Evolutionary conservation across 2,888 invertebrate genomes (phyloP).

Genomic region (Asteroscopus sphinx): DNA sequence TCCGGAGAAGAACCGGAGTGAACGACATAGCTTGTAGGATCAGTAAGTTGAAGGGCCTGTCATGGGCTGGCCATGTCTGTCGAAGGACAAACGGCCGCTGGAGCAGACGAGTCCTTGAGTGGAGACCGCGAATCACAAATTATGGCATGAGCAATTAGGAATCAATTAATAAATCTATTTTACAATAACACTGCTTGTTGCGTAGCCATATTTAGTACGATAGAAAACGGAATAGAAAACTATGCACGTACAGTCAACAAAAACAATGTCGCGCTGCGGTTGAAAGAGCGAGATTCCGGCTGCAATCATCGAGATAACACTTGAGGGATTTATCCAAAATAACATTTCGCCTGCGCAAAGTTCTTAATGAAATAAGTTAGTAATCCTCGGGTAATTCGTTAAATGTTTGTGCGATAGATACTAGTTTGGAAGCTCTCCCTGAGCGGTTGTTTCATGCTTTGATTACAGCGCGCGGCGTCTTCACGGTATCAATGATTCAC

Average conservation of each 20-base stretch:
- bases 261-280: slow-evolving; percentile 58
- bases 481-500: slow-evolving; percentile 60
- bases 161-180: too few species aligned
- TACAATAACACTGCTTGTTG: too few species aligned
- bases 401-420: slow-evolving; percentile 79
- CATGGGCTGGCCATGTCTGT: too few species aligned
- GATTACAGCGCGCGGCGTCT: slow-evolving; percentile 55
- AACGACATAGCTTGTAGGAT: too few species aligned
- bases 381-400: slow-evolving; percentile 83
- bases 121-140: too few species aligned
- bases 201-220: too few species aligned
- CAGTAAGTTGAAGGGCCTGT: too few species aligned
- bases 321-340: slow-evolving; percentile 80
- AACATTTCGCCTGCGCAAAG: slow-evolving; percentile 78
- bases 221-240: slow-evolving; percentile 14
- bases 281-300: slow-evolving; percentile 62
- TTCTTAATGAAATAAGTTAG: slow-evolving; percentile 86
- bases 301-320: slow-evolving; percentile 78
- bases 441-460: slow-evolving; percentile 65
- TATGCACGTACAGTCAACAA: slow-evolving; percentile 43
- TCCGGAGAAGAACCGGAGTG: too few species aligned
- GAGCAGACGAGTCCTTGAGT: too few species aligned
- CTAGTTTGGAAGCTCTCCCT: slow-evolving; percentile 66
- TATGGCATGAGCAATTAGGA: too few species aligned
- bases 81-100: too few species aligned